phyloP scores from a whole-genome alignment of 2,797 vertebrate genomes.

The Ptychadena robeensis region DNA sequence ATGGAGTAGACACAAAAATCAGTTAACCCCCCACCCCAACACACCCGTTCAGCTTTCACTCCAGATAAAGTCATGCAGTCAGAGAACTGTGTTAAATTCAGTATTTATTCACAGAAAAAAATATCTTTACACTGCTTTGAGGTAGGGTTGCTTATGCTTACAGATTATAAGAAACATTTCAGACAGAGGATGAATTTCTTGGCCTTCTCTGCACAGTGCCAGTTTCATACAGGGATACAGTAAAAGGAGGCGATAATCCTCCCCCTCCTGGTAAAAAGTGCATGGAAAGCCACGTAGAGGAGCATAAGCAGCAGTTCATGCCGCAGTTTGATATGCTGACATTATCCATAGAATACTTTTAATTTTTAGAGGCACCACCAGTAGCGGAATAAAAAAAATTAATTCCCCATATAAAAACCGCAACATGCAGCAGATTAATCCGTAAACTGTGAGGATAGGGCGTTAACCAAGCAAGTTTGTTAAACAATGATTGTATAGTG shows the following conservation, averaged over 20 bases:
- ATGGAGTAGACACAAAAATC: too few species aligned
- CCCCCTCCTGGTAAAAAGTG: slow-evolving; percentile 39
- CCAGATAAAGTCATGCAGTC: background rate
- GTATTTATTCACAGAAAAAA: slow-evolving; percentile 53
- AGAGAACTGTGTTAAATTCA: slow-evolving; percentile 26
- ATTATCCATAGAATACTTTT: too few species aligned
- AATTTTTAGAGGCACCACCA: background rate
- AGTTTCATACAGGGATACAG: background rate
- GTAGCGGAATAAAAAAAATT: background rate
- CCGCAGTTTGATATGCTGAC: background rate
- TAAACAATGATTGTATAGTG: background rate
- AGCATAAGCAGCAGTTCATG: background rate
- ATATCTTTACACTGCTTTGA: slow-evolving; percentile 48
- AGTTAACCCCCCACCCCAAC: too few species aligned
- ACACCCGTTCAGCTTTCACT: too few species aligned
- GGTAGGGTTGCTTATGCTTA: slow-evolving; percentile 50
- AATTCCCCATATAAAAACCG: background rate
- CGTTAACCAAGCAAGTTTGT: background rate
- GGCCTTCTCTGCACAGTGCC: slow-evolving; percentile 35
- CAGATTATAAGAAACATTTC: slow-evolving; percentile 45
- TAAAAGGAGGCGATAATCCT: slow-evolving; percentile 1
- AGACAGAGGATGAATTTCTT: background rate
- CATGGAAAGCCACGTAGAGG: slow-evolving; percentile 61
- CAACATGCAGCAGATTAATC: slow-evolving; percentile 7
- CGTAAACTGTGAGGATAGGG: background rate